Base-by-base conservation (phyloP, 1,140 invertebrate species). In the Idris sp. region DNA sequence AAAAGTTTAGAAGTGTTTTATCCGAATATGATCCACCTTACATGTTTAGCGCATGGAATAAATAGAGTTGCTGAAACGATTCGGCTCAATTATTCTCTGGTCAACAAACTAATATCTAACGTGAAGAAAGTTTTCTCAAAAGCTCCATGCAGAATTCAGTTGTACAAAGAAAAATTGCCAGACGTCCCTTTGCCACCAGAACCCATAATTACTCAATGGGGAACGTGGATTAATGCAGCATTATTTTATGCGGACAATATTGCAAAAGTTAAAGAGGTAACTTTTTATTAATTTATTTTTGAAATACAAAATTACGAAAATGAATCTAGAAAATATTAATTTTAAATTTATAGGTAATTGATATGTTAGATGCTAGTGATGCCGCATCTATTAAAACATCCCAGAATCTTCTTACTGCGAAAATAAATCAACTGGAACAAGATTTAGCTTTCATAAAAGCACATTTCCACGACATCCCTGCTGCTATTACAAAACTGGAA, bases 211-310 rank as follows among this genome's bases (percentile, higher is more conserved):
- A 36, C 35, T 5, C 14, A 14, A 36, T 36, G 35, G 35, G 35
- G 35, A 36, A 36, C 35, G 14, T 36, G 35, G 35, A 1, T 36
- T 11, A 36, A 36, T 15, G 35, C 35, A 15, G 35, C 35, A 2
- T 14, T 36, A 15, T 36, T 36, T 36, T 36, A 36, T 36, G 35
- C 35, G 13, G 35, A 36, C 4, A 11, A 36, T 14, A 15, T 36
- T 36, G 30, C 2, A 3, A 11, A 33, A 33, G 13, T 33, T 10
- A 9, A 11, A 4, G n/a, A 9, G 30, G 30, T 33, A 10, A n/a
- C n/a, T n/a, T n/a, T 7, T 31, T 2, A 31, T 31, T 31, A 7
- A 4, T 7, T 31, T 31, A 4, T 31, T 31, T 31, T 4, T n/a
- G n/a, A n/a, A n/a, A n/a, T n/a, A n/a, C n/a, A n/a, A n/a, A n/a